These are phyloP conservation scores for Alouatta palliata DNA, from an alignment of 2,113 vertebrate genomes.

Conservation along the genomic window DNA sequence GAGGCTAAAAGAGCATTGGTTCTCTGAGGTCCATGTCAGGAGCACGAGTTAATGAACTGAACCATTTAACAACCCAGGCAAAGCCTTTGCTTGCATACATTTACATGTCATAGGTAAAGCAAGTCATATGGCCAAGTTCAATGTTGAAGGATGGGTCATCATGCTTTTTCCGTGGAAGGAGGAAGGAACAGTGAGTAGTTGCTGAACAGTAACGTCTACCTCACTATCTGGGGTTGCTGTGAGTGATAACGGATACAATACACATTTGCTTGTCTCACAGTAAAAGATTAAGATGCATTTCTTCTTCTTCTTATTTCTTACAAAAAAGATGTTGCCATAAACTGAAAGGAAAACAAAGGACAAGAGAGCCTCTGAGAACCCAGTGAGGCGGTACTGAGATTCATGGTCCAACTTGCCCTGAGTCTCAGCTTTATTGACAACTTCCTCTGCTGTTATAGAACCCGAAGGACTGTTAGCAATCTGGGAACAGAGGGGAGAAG, in stretches of 20 bases:
- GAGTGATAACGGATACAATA: not conserved
- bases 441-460: not conserved
- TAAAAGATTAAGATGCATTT: not conserved
- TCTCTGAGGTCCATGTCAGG: not conserved
- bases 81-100: not conserved
- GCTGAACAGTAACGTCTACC: not conserved
- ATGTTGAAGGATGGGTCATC: not conserved
- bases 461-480: not conserved
- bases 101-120: not conserved
- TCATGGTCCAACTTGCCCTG: not conserved
- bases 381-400: not conserved
- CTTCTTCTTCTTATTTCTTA: conserved; percentile 43
- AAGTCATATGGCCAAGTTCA: conserved; percentile 23
- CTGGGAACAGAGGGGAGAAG: not conserved
- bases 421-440: not conserved
- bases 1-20: not conserved
- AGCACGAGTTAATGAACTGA: not conserved
- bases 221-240: not conserved
- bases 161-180: conserved; percentile 9
- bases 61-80: not conserved
- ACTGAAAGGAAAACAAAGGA: not conserved
- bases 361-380: not conserved
- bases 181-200: not conserved
- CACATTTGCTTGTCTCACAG: not conserved
- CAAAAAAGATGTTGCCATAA: not conserved